phyloP scores from a whole-genome alignment of 1,140 invertebrate genomes.

The Eueides isabella region DNA sequence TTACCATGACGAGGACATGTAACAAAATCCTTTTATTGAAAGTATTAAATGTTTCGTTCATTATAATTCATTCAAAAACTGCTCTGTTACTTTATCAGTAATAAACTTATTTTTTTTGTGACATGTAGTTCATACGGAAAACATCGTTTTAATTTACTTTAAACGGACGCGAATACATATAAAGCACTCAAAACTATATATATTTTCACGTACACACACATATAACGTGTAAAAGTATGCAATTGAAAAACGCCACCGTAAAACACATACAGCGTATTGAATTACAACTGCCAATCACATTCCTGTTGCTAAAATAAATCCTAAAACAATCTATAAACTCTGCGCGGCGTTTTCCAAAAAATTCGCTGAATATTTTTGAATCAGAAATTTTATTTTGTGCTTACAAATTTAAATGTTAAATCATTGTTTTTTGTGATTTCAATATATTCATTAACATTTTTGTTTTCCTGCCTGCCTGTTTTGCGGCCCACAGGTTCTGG shows the following conservation, averaged over 20 bases:
- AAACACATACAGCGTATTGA: not conserved
- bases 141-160: not conserved
- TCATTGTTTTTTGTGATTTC: too few species aligned
- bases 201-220: not conserved
- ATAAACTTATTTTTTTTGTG: not conserved
- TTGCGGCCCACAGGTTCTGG: too few species aligned
- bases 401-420: not conserved
- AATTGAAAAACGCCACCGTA: not conserved
- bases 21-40: too few species aligned
- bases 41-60: too few species aligned
- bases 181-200: not conserved
- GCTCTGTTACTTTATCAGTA: too few species aligned
- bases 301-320: not conserved
- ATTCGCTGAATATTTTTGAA: not conserved
- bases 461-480: too few species aligned
- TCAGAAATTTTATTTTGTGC: not conserved
- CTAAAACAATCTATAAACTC: not conserved
- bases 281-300: conserved; percentile 12
- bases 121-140: not conserved
- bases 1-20: too few species aligned
- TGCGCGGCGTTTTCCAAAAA: not conserved
- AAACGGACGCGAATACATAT: not conserved
- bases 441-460: too few species aligned
- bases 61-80: too few species aligned
- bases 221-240: not conserved